A percentile compares a stretch with the other conserved stretches of the same genome.
Conservation (phyloP, 2,888 invertebrate genomes). For the Oligia fasciuncula region DNA sequence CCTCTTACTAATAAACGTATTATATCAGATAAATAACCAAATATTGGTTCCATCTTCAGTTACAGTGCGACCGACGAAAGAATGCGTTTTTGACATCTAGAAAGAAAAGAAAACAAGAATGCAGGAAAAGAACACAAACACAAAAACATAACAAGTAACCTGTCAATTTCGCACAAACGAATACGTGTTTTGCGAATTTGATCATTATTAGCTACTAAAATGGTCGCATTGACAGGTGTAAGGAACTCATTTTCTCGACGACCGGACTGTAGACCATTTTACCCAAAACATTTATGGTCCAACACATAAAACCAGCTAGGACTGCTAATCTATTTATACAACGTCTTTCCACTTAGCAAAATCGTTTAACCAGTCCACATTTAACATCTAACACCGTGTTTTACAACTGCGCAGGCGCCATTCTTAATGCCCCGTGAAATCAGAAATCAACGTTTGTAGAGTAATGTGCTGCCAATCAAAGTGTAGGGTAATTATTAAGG, state of each 20-base stretch:
- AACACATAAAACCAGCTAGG: not conserved
- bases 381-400: conserved; percentile 21
- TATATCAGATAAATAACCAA: too few relatives aligned
- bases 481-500: conserved; percentile 5
- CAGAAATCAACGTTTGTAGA: conserved; percentile 34
- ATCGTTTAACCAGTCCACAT: conserved; percentile 8
- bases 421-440: conserved; percentile 51
- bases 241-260: not conserved
- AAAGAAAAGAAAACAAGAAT: not conserved
- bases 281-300: not conserved
- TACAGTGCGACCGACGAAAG: too few relatives aligned
- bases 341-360: conserved; percentile 20
- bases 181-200: too few relatives aligned
- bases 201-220: too few relatives aligned
- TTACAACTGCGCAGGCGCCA: conserved; percentile 45
- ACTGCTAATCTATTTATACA: conserved; percentile 19
- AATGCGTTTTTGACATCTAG: not conserved
- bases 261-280: not conserved
- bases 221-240: too few relatives aligned
- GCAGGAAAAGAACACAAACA: too few relatives aligned
- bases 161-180: too few relatives aligned
- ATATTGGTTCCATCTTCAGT: too few relatives aligned
- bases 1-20: too few relatives aligned
- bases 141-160: too few relatives aligned
- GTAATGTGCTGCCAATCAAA: conserved; percentile 19